Base-by-base conservation (phyloP, 2,888 invertebrate genomes). In the Eremobia ochroleuca region DNA sequence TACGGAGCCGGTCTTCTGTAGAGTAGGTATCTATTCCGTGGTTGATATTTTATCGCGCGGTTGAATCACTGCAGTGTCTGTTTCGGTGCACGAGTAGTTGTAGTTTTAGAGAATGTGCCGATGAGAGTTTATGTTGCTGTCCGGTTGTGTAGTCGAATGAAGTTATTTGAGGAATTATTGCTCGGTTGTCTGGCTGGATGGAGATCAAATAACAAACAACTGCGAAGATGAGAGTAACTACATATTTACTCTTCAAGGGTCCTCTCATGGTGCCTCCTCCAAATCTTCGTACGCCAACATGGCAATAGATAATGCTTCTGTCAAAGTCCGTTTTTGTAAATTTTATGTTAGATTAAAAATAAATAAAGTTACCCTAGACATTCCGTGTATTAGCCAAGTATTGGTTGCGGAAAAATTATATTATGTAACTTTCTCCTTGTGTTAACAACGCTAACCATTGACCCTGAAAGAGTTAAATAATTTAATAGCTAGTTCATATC, bases 21-120 rank as follows among this genome's bases (percentile, higher is more conserved):
- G 0, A 1, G 4, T n/a, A n/a, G n/a, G n/a, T 28, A 15, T 49
- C 13, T 78, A 34, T 40, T 49, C 67, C 25, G 61, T 77, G 40
- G 40, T 31, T 2, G n/a, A 6, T 8, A 59, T 65, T 6, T 59
- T 40, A 65, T 49, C 9, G 21, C 31, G 25, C 58, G 25, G 31
- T 59, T 25, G 21, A 58, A 59, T 65, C 15, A n/a, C 9, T 49
- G 4, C 34, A 55, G 25, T 77, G 46, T 66, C 31, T 77, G 66
- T 49, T 58, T 43, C 28, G 5, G 5, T 61, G 34, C n/a, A 67
- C 13, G 5, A 67, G 34, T 40, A 40, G 40, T 40, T 59, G 49
- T 21, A 66, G 66, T 43, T 61, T 21, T 49, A 66, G 21, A 49
- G 4, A 18, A 37, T 5, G 6, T 31, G 59, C 6, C 31, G 28